Base-by-base conservation (phyloP, 2,888 invertebrate genomes). In the Mythimna loreyi region DNA sequence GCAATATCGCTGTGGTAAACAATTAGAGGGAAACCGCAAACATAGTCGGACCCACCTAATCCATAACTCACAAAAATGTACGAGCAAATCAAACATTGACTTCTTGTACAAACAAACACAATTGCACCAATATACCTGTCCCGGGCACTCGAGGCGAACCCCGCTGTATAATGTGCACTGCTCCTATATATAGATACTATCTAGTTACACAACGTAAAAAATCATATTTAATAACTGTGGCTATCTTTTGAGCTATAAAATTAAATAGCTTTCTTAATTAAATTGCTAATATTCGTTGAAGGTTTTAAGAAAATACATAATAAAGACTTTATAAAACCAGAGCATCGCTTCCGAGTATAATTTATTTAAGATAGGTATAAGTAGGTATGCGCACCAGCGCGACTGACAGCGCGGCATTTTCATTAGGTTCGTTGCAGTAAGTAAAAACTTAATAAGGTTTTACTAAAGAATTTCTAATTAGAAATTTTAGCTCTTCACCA, bases 361-460 rank as follows among this genome's bases (percentile, higher is more conserved):
- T 83, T 82, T 80, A 84, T 86, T 84, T 84, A 82, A 82, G 83
- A 86, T 85, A 82, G 78, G 65, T 71, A 67, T 52, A 67, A 56
- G 53, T 75, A 59, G 72, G 60, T 71, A 69, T 25, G 69, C 52
- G 52, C 66, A 30, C 61, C 53, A 72, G 71, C 67, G 66, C 85
- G 88, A 90, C 90, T 92, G 94, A 93, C 93, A 91, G 86, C 85
- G 85, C 80, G 94, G 93, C 87, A 94, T 95, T 95, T 94, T 95
- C 94, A 95, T 96, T 94, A 95, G 92, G 89, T 91, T 90, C 90
- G 90, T 90, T 92, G 92, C 92, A 92, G 90, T 91, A 92, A 91
- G 93, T 94, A 95, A 95, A 95, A 95, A 95, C 94, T 94, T 95
- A 93, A 94, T 94, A 95, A 95, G 94, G 91, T 94, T 94, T 93